Base-by-base conservation (phyloP, 1,140 invertebrate genomes). In the Caenorhabditis latens region DNA sequence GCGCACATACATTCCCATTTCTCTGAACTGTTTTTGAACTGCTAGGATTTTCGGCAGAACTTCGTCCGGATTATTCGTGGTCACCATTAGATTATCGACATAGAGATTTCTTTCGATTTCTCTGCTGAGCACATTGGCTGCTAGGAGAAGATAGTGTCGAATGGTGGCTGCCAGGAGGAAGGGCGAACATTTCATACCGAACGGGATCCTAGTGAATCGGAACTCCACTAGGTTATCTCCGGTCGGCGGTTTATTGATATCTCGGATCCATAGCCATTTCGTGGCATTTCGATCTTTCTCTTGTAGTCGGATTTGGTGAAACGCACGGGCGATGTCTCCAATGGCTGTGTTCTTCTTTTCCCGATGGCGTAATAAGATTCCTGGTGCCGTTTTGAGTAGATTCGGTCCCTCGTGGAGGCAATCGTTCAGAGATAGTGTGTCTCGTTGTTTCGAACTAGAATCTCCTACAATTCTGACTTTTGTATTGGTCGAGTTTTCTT, bases 381-480 rank as follows among this genome's bases (percentile, higher is more conserved):
- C 89, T 19, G 24, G 14, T 16, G 89, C 9, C 16, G 40, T 46
- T 8, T 88, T 57, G n/a, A 89, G 50, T 7, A 90, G 16, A 48
- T 58, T 24, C 42, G 86, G 87, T 5, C 89, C 89, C 16, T 43
- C 84, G 57, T 85, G 90, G 14, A 92, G n/a, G 24, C n/a, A 87
- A 82, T 93, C 90, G 84, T 93, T 93, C 65, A 93, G 85, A 8
- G 90, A 90, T 16, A 90, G 21, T 57, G 32, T 57, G 71, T 90
- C 91, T 16, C 53, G 67, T 1, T 87, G 58, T 84, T 92, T 88
- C 19, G 86, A 88, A n/a, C 92, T 93, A 0, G 90, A 91, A 86
- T 93, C 92, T 71, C 91, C 93, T 4, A 93, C 93, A 21, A 91
- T 89, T 19, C 93, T 85, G 0, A 91, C 75, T 85, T 93, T 91